Evolutionary conservation across 2,888 invertebrate species (phyloP), one percentile per base, ranked within the genome.

Genomic region (Glaucopsyche alexis): DNA sequence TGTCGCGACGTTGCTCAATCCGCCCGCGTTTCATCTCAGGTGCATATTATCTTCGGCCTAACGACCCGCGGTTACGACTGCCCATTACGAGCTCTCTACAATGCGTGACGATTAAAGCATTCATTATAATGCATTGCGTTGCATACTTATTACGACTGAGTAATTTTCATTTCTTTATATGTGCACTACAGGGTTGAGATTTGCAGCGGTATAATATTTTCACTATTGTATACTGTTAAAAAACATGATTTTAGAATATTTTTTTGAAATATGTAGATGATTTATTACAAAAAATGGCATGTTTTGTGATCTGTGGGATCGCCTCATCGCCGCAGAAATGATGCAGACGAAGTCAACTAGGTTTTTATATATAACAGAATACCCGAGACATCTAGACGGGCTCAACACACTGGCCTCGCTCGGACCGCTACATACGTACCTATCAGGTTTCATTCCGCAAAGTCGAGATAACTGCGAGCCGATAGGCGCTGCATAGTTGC

Each of bases 371-470:
- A 66, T 42, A 60, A 38, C 4, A 60, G 60, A 67, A 45, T 45
- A 67, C 42, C 67, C 16, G 42, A 16, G 67, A 42, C 19, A n/a
- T 16, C 40, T 72, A 72, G 50, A 47, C 72, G 64, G 49, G 60
- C 72, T 72, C 65, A 74, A 77, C 78, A 80, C 83, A 82, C 79
- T 81, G 90, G 84, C 89, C 90, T 90, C 87, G 89, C 84, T 84
- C 75, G 74, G 84, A 86, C 87, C 82, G 85, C 87, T 84, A 85
- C 81, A 84, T 85, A 83, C 86, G 82, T 84, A 83, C 86, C 83
- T 88, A 89, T 91, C 89, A 85, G 83, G 88, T 91, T 90, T 87
- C 91, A 86, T 92, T 92, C 92, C 91, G 92, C 90, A 91, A 91
- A 88, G 84, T 87, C 86, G 82, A 91, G 88, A 91, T 90, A 87